phyloP scores from a whole-genome alignment of 2,888 invertebrate genomes.

The Tipula vernalis region DNA sequence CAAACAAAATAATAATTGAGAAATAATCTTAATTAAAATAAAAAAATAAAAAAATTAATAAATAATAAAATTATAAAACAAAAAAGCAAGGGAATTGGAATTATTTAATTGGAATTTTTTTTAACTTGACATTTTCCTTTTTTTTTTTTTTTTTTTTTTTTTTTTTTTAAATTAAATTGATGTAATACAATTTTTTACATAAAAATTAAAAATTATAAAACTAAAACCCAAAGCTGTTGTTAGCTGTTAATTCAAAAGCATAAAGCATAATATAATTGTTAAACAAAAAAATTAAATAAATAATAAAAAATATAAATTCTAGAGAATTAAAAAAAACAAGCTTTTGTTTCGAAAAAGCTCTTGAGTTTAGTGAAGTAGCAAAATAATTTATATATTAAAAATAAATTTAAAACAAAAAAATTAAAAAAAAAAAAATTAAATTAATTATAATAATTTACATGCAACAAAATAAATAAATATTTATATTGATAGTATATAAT shows the following conservation, averaged over 20 bases:
- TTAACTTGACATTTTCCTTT: not conserved
- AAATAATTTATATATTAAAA: not conserved
- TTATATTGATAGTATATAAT: not conserved
- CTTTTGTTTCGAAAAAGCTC: slow-evolving; percentile 6
- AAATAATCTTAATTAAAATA: not conserved
- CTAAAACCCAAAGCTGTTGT: slow-evolving; percentile 4
- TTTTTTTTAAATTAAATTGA: not conserved
- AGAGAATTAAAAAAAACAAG: not conserved
- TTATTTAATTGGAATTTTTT: slow-evolving; percentile 9
- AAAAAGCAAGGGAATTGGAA: slow-evolving; percentile 9
- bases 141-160: not conserved
- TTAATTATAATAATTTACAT: not conserved
- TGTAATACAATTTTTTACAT: not conserved
- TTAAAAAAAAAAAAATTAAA: not conserved
- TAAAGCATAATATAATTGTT: not conserved
- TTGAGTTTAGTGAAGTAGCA: slow-evolving; percentile 8
- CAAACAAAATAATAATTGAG: not conserved
- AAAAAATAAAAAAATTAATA: not conserved
- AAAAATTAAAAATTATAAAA: slow-evolving; percentile 8
- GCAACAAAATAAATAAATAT: not conserved
- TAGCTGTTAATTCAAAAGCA: slow-evolving; percentile 8
- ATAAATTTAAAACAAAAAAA: not conserved
- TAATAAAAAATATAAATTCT: not conserved
- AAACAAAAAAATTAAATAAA: not conserved
- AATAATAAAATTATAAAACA: not conserved